Evolutionary conservation across 1,140 invertebrate species (phyloP).

Genomic region (Drosophila baimaii): DNA sequence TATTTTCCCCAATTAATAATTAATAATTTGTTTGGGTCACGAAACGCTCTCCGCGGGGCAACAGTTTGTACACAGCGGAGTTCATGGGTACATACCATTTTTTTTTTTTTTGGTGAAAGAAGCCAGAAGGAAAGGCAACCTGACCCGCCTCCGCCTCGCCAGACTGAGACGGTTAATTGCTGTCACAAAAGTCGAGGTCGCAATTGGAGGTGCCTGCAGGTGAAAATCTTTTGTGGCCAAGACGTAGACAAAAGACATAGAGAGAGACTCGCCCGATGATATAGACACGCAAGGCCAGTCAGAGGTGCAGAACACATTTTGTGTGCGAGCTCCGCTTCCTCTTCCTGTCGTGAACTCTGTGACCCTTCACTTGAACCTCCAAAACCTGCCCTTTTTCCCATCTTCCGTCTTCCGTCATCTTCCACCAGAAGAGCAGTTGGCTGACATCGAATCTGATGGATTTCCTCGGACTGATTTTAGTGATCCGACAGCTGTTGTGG

Average conservation of each 20-base stretch:
- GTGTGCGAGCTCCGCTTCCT: constrained; percentile 70
- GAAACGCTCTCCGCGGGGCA: constrained; percentile 62
- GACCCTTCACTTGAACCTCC: constrained; percentile 26
- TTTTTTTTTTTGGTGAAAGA: constrained; percentile 43
- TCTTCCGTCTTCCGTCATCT: constrained; percentile 6
- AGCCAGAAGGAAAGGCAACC: constrained; percentile 46
- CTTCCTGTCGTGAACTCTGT: constrained; percentile 53
- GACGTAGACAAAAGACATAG: constrained; percentile 19
- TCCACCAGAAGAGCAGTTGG: constrained; percentile 43
- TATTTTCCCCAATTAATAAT: constrained; percentile 84
- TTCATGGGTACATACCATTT: constrained; percentile 4
- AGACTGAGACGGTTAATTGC: constrained; percentile 79
- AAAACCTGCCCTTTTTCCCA: not conserved
- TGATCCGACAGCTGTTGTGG: constrained; percentile 37
- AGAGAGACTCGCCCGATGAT: constrained; percentile 1
- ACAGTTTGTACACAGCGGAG: constrained; percentile 46
- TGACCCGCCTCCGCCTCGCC: constrained; percentile 37
- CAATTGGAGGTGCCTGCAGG: constrained; percentile 34
- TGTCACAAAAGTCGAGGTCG: constrained; percentile 71
- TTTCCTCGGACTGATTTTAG: constrained; percentile 57
- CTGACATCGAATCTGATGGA: constrained; percentile 34
- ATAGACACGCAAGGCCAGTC: constrained; percentile 70
- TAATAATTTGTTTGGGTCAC: constrained; percentile 84
- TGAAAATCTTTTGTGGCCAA: constrained; percentile 68
- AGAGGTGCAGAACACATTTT: constrained; percentile 78